phyloP scores from a whole-genome alignment of 2,797 vertebrate genomes.

The Chelidonichthys spinosus region DNA sequence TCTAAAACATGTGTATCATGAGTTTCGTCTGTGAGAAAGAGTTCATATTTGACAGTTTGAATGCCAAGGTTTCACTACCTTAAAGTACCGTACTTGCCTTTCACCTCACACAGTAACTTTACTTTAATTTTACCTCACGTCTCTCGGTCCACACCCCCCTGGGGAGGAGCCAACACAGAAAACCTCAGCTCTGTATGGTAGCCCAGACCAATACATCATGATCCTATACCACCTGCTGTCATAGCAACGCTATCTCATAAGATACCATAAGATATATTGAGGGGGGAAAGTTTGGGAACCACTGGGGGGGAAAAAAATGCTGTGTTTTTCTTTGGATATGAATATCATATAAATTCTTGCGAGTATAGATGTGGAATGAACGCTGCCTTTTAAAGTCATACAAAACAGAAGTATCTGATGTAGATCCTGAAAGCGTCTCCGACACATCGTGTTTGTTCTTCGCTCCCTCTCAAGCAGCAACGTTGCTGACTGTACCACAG shows the following conservation, averaged over 20 bases:
- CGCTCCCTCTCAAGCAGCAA: slow-evolving; percentile 28
- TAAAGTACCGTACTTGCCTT: slow-evolving; percentile 2
- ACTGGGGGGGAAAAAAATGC: not conserved
- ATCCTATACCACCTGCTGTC: slow-evolving; percentile 4
- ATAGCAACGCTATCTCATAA: not conserved
- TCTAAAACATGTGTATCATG: slow-evolving; percentile 3
- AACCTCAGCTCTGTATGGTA: slow-evolving; percentile 8
- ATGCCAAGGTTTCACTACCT: not conserved
- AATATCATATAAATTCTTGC: not conserved
- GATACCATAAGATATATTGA: not conserved
- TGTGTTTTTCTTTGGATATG: not conserved
- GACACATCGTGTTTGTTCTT: slow-evolving; percentile 46
- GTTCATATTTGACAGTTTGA: not conserved
- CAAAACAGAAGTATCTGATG: slow-evolving; percentile 26
- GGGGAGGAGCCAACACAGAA: not conserved
- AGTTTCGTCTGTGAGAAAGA: not conserved
- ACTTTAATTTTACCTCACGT: not conserved
- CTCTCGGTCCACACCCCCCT: not conserved
- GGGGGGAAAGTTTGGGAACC: not conserved
- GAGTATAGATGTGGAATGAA: not conserved
- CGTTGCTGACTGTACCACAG: slow-evolving; percentile 55
- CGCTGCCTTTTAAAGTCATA: slow-evolving; percentile 5
- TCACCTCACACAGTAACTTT: slow-evolving; percentile 9
- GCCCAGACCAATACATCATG: slow-evolving; percentile 4
- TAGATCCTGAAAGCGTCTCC: slow-evolving; percentile 17